Conservation (phyloP, 2,797 vertebrate genomes). For the Ataeniobius toweri region DNA sequence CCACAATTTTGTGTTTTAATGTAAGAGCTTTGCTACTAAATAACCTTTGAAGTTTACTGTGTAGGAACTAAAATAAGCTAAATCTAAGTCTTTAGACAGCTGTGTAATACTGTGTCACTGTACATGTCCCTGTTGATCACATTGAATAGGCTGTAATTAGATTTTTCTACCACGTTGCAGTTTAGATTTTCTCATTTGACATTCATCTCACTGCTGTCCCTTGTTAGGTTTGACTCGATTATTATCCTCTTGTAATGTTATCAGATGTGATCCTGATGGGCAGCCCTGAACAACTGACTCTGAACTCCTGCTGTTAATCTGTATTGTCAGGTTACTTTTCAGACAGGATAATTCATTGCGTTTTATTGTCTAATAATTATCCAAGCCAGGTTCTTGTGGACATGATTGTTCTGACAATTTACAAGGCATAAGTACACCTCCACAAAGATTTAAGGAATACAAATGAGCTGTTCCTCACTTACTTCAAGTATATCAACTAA, state of each 20-base stretch:
- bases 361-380: background rate
- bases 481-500: background rate
- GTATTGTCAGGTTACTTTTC: background rate
- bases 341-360: background rate
- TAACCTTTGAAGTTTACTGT: background rate
- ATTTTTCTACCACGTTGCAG: background rate
- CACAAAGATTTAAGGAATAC: background rate
- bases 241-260: constrained; percentile 2
- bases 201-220: constrained; percentile 2
- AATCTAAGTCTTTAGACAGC: background rate
- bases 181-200: background rate
- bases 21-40: background rate
- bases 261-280: background rate
- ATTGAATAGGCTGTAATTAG: background rate
- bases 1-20: background rate
- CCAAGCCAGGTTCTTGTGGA: background rate
- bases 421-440: background rate
- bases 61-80: background rate
- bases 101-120: background rate
- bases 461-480: background rate
- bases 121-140: background rate
- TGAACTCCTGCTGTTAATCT: background rate
- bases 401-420: background rate
- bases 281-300: background rate
- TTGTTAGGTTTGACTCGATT: constrained; percentile 1